Conservation (phyloP, 2,113 vertebrate species). For the Chaetodon auriga region DNA sequence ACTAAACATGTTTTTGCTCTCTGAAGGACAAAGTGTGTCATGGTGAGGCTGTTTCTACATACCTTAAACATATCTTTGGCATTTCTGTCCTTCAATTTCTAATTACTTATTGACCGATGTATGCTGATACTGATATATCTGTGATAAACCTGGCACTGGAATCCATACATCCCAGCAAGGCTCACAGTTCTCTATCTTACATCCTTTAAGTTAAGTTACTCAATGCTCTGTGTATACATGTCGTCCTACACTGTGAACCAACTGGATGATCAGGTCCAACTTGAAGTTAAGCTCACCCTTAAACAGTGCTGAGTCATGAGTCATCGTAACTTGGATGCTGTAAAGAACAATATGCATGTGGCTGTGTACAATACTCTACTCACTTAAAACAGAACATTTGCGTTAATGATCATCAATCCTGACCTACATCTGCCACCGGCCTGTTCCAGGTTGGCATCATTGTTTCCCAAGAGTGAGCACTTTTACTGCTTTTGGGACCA, state of each 20-base stretch:
- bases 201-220: not conserved
- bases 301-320: not conserved
- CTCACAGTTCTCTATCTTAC: not conserved
- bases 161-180: slow-evolving; percentile 10
- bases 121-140: slow-evolving; percentile 2
- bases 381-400: not conserved
- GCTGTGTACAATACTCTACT: not conserved
- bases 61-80: not conserved
- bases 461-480: slow-evolving; percentile 6
- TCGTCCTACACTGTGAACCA: not conserved
- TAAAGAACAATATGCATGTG: not conserved
- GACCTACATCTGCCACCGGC: slow-evolving; percentile 34
- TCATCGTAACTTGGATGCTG: not conserved
- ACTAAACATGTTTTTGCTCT: too few relatives aligned
- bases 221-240: not conserved
- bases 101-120: not conserved
- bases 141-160: not conserved
- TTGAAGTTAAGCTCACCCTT: not conserved
- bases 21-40: not conserved
- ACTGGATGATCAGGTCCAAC: not conserved
- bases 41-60: slow-evolving; percentile 1
- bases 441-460: not conserved
- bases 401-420: not conserved
- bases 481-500: slow-evolving; percentile 15
- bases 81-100: too few relatives aligned